phyloP scores from a whole-genome alignment of 2,113 vertebrate species.

The Alligator mississippiensis region DNA sequence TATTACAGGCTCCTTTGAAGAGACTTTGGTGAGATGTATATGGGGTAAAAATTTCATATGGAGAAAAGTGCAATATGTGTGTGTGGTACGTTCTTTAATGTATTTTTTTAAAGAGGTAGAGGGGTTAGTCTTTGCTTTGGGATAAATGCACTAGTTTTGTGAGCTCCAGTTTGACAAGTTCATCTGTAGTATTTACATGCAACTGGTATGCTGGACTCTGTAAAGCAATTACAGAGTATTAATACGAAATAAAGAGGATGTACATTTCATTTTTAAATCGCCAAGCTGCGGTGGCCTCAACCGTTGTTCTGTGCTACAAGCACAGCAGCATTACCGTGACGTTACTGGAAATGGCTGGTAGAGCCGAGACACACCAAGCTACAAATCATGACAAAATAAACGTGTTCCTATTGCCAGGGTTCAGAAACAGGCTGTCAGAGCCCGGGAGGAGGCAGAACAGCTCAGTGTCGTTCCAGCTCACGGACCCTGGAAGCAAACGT shows the following conservation, averaged over 20 bases:
- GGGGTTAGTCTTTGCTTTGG: conserved; percentile 76
- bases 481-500: fast-evolving
- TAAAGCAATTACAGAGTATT: conserved; percentile 71
- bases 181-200: conserved; percentile 72
- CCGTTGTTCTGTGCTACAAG: background rate
- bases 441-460: background rate
- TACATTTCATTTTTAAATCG: conserved; percentile 23
- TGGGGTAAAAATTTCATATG: conserved; percentile 77
- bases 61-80: conserved; percentile 83
- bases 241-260: conserved; percentile 48
- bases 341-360: background rate
- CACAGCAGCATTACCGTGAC: background rate
- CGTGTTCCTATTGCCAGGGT: background rate
- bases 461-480: fast-evolving
- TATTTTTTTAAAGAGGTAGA: conserved; percentile 76
- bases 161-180: conserved; percentile 69
- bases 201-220: conserved; percentile 72
- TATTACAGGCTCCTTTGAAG: conserved; percentile 75
- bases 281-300: background rate
- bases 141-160: conserved; percentile 76
- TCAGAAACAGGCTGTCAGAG: background rate
- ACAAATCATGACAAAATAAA: fast-evolving
- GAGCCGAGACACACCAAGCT: background rate
- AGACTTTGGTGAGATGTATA: conserved; percentile 77
- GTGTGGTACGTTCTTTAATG: conserved; percentile 80